Conservation (phyloP, 2,113 vertebrate genomes). For the Colistium nudipinnis region DNA sequence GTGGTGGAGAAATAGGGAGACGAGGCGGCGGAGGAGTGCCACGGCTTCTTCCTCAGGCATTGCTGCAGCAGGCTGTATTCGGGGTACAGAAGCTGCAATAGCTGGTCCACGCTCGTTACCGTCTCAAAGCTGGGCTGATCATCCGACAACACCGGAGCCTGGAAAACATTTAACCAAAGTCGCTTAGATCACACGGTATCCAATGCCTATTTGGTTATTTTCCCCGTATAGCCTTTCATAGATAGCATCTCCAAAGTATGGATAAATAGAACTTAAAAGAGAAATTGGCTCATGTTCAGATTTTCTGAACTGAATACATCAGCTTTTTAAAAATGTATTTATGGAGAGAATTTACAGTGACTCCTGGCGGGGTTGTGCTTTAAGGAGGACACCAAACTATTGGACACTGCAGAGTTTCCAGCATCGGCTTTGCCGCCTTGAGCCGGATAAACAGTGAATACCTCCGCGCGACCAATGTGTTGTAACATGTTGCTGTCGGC, state of each 20-base stretch:
- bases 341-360: neutral
- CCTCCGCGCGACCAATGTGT: constrained; percentile 65
- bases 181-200: no score
- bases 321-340: no score
- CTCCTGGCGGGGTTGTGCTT: neutral
- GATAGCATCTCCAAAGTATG: neutral
- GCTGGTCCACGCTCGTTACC: constrained; percentile 70
- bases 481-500: constrained; percentile 67
- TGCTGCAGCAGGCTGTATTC: constrained; percentile 72
- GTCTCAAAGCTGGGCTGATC: constrained; percentile 59
- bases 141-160: constrained; percentile 54
- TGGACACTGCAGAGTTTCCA: constrained; percentile 3
- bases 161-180: neutral
- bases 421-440: constrained; percentile 20
- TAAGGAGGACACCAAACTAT: constrained; percentile 16
- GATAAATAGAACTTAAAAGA: neutral
- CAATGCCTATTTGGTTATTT: no score
- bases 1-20: constrained; percentile 44
- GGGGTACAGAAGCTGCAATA: constrained; percentile 72
- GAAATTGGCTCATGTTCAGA: neutral
- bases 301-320: no score
- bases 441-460: constrained; percentile 59
- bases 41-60: constrained; percentile 68
- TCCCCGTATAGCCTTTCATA: no score
- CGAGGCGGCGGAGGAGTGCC: constrained; percentile 43